A percentile compares a stretch with the other conserved stretches of the same genome.
These are phyloP conservation scores for Drosophila dunni DNA, from an alignment of 1,140 invertebrate species.

Conservation along the genomic window DNA sequence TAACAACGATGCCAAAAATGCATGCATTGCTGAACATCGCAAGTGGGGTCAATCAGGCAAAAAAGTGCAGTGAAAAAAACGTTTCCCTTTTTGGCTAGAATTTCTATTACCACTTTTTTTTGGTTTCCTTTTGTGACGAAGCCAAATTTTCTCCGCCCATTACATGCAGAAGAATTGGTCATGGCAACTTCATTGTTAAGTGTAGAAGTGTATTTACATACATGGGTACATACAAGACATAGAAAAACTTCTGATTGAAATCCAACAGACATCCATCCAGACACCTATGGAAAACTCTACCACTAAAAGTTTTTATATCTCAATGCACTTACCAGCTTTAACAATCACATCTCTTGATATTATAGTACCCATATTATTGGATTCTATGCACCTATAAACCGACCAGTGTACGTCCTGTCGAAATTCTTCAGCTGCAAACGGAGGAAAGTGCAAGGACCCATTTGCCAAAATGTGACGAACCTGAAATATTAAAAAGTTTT, in stretches of 20 bases:
- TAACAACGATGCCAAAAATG: no score
- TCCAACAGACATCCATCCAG: background rate
- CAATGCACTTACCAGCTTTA: conserved; percentile 88
- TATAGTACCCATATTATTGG: conserved; percentile 90
- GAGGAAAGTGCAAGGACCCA: conserved; percentile 90
- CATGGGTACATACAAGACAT: conserved; percentile 9
- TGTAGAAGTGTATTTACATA: conserved; percentile 16
- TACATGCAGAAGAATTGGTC: conserved; percentile 17
- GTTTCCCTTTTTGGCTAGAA: background rate
- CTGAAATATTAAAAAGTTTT: conserved; percentile 44
- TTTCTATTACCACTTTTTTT: background rate
- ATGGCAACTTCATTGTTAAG: conserved; percentile 24
- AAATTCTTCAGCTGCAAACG: conserved; percentile 89
- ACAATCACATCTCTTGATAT: conserved; percentile 92
- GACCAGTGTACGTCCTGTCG: conserved; percentile 90
- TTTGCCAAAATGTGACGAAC: conserved; percentile 85
- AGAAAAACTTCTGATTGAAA: conserved; percentile 2
- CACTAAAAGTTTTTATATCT: background rate
- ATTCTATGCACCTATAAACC: conserved; percentile 90
- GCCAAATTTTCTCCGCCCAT: conserved; percentile 21
- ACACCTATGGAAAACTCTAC: background rate
- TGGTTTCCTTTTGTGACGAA: background rate
- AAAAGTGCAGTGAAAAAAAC: background rate
- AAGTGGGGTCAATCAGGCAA: background rate
- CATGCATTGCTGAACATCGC: no score